Conservation (phyloP, 2,113 vertebrate species). For the Formicarius rufipectus region DNA sequence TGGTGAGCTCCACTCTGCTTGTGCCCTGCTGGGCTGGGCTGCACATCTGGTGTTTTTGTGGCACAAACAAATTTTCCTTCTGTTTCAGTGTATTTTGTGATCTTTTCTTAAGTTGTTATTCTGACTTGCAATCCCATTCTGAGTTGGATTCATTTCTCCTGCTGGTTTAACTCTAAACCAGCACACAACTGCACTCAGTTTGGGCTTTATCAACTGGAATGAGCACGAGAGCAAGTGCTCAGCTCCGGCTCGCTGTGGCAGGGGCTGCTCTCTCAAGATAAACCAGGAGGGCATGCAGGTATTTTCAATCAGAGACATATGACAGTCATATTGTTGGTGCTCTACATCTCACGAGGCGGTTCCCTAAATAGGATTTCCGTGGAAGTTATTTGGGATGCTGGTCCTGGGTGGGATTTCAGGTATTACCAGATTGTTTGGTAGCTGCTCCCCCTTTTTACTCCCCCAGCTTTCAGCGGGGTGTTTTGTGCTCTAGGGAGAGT, state of each 20-base stretch:
- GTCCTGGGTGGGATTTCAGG: neutral
- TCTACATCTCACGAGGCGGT: neutral
- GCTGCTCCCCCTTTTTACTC: neutral
- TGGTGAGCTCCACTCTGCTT: no score
- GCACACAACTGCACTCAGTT: neutral
- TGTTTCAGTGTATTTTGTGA: no score
- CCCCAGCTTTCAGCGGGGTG: neutral
- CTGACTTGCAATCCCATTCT: no score
- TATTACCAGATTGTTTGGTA: neutral
- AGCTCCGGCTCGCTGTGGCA: neutral
- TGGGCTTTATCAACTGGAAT: slow-evolving; percentile 45
- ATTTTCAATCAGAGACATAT: neutral
- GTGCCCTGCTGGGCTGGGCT: no score
- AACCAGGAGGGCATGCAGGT: neutral
- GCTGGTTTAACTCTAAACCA: no score
- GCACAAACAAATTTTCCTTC: no score
- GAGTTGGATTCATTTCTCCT: no score
- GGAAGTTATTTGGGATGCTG: neutral
- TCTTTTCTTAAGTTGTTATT: no score
- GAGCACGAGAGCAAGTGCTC: slow-evolving; percentile 33
- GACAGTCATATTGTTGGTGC: neutral
- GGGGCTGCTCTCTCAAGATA: slow-evolving; percentile 41
- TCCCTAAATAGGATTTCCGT: neutral
- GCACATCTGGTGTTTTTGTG: no score
- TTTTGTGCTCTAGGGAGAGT: neutral